Conservation (phyloP, 2,888 invertebrate genomes). For the Phanerotoma sp. region DNA sequence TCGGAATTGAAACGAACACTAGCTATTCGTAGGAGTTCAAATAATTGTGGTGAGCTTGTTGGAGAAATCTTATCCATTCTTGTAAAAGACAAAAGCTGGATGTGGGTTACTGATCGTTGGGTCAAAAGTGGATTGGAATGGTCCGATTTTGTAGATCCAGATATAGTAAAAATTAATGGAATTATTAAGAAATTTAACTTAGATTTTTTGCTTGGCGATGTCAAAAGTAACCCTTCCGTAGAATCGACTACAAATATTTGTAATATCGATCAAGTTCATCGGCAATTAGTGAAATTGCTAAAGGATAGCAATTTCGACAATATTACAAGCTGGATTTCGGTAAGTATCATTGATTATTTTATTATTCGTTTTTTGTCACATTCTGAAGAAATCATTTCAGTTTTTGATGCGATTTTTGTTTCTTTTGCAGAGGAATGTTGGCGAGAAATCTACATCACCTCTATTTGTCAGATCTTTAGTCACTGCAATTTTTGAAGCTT, state of each 20-base stretch:
- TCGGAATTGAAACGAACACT: neutral
- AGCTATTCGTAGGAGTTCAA: neutral
- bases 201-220: neutral
- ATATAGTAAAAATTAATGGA: neutral
- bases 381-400: neutral
- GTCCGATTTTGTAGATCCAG: neutral
- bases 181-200: neutral
- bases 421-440: neutral
- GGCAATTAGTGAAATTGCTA: neutral
- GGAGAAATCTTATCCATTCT: neutral
- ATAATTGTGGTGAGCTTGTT: neutral
- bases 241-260: neutral
- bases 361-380: neutral
- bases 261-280: neutral
- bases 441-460: neutral
- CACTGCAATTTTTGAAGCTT: neutral
- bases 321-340: neutral
- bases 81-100: neutral
- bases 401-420: neutral
- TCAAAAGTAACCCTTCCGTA: neutral
- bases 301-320: neutral
- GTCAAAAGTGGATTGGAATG: neutral
- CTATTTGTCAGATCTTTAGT: neutral
- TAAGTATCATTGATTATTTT: neutral
- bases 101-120: neutral